Percentiles rank a stretch among this genome's conserved stretches.
Conservation (phyloP, 2,888 invertebrate species). For the Dasysyrphus tricinctus region DNA sequence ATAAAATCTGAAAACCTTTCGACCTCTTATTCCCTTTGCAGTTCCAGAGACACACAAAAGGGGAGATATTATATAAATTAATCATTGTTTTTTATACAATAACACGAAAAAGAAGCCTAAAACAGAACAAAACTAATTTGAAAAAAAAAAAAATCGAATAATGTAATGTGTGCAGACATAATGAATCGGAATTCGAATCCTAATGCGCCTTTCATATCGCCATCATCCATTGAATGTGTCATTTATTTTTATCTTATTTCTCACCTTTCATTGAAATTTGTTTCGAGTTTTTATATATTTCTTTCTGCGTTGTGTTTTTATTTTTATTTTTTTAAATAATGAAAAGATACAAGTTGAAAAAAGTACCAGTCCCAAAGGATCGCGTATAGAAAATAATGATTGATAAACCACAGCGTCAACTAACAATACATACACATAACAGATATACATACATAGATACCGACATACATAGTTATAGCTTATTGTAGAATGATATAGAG, state of each 20-base stretch:
- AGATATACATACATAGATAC: not conserved
- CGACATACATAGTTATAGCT: not conserved
- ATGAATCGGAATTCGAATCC: constrained; percentile 28
- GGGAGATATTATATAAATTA: constrained; percentile 15
- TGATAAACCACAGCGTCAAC: constrained; percentile 52
- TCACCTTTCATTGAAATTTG: constrained; percentile 51
- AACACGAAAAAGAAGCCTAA: not conserved
- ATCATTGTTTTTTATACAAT: constrained; percentile 13
- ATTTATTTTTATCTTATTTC: constrained; percentile 54
- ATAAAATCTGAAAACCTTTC: constrained; percentile 10
- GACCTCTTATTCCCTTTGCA: not conserved
- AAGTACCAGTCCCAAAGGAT: constrained; percentile 45
- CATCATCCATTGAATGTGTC: constrained; percentile 23
- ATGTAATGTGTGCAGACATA: constrained; percentile 28
- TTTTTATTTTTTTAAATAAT: not conserved
- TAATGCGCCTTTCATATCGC: constrained; percentile 30
- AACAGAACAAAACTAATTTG: constrained; percentile 15
- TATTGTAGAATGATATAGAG: not conserved
- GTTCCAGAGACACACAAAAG: not conserved
- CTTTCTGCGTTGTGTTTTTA: not conserved
- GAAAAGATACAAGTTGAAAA: not conserved
- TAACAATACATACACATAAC: not conserved
- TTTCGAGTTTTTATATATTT: constrained; percentile 2
- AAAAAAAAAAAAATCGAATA: constrained; percentile 3
- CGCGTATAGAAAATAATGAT: constrained; percentile 47